Base-by-base conservation (phyloP, 2,113 vertebrate species). In the Tringa solitaria region DNA sequence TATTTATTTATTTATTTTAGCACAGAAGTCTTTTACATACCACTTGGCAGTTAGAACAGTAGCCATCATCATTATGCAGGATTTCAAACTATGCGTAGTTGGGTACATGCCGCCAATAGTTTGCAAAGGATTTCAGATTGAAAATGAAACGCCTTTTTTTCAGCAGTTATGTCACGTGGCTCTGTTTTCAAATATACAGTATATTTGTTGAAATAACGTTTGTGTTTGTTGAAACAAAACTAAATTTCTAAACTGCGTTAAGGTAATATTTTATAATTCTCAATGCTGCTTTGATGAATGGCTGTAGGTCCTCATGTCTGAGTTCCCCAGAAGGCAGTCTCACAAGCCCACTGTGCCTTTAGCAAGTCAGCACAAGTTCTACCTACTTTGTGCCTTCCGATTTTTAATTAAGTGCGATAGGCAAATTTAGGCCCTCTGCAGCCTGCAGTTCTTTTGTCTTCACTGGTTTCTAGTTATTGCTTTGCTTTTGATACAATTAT, bases 401-500 rank as follows among this genome's bases (percentile, higher is more conserved):
- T 77, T 65, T 80, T 11, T 89, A 84, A 53, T 24, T 93, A 23
- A 89, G 51, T 5, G 1, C 0, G 0, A 32, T 19, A 92, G 60
- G 50, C 26, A 77, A 92, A 60, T 70, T 57, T 37, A 46, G 68
- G 20, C 28, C 28, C 64, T 76, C 32, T 57, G 63, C 59, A 90
- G 27, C 43, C 59, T 35, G 53, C 35, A 53, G 20, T 46, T 72
- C 69, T 80, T 94, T 68, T 79, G 28, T 78, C 70, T 69, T 54
- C 35, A 27, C 8, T 73, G 28, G 4, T 65, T 87, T 72, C 84
- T 57, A 39, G 23, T 51, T 51, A 69, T 4, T 68, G 18, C 33
- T 91, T 84, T 87, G 24, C 53, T 77, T 89, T 67, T 85, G 50
- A 53, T 88, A 60, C 57, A 76, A 76, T 83, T 88, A 27, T n/a